Conservation (phyloP, 1,140 invertebrate species). For the Ptiloglossa arizonensis region DNA sequence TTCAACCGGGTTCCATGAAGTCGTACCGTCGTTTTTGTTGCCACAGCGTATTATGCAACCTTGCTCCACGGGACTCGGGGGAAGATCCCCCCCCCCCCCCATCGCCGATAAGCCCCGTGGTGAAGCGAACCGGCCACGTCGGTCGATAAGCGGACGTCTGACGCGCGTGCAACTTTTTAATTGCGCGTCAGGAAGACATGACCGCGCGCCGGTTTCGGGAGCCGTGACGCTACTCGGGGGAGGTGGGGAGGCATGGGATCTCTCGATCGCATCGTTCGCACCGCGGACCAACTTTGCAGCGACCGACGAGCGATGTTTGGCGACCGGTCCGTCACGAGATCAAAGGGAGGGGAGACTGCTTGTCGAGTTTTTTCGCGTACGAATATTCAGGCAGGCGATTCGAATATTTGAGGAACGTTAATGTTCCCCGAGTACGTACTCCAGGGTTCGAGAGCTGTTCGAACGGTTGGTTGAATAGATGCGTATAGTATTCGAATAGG, state of each 20-base stretch:
- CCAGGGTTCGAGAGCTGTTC: too few species aligned
- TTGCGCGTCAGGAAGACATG: background rate
- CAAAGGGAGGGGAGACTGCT: too few species aligned
- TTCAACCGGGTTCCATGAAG: background rate
- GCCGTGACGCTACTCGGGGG: background rate
- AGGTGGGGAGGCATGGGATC: background rate
- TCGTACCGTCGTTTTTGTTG: background rate
- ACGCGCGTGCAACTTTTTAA: constrained; percentile 17
- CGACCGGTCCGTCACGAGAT: too few species aligned
- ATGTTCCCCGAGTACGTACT: too few species aligned
- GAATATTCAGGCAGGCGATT: too few species aligned
- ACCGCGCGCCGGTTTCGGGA: background rate
- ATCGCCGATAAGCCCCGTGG: background rate
- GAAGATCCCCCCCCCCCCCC: constrained; percentile 13
- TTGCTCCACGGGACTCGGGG: background rate
- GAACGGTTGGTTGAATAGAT: too few species aligned
- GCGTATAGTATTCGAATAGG: too few species aligned
- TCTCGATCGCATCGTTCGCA: background rate
- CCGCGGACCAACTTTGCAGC: background rate
- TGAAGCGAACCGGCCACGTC: background rate
- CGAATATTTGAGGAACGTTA: too few species aligned
- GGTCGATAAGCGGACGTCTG: constrained; percentile 2
- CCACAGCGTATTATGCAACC: constrained; percentile 6
- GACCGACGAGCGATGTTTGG: background rate
- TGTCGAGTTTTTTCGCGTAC: too few species aligned